Evolutionary conservation across 2,797 vertebrate genomes (phyloP).

Genomic region (Columba guinea): DNA sequence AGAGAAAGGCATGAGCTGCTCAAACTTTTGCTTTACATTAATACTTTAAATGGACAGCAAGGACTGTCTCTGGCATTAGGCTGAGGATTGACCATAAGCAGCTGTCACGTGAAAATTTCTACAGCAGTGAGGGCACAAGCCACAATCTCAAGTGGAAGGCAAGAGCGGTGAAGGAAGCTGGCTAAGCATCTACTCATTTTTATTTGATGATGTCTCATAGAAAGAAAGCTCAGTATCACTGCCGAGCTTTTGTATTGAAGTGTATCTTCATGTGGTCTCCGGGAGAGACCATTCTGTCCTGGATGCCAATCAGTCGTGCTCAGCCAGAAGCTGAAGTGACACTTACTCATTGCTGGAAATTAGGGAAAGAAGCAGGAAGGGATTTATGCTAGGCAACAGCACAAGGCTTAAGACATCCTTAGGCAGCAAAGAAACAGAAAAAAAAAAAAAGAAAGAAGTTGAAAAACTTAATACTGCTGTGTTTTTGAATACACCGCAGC

Average conservation of each 20-base stretch:
- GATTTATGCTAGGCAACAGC: slow-evolving; percentile 16
- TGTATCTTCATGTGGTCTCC: neutral
- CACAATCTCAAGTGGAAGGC: neutral
- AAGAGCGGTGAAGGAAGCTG: neutral
- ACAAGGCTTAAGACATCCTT: neutral
- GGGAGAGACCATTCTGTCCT: slow-evolving; percentile 16
- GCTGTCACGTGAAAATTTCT: neutral
- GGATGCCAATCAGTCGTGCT: slow-evolving; percentile 20
- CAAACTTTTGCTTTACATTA: neutral
- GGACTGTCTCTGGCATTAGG: neutral
- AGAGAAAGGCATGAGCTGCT: neutral
- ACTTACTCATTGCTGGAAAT: slow-evolving; percentile 37
- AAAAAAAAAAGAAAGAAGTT: neutral
- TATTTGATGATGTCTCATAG: neutral
- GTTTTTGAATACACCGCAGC: neutral
- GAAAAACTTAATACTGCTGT: neutral
- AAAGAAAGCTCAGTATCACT: neutral
- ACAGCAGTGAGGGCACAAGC: neutral
- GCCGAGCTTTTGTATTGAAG: neutral
- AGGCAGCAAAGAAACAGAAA: neutral
- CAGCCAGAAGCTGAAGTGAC: slow-evolving; percentile 42
- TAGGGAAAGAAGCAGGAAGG: neutral
- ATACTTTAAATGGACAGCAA: neutral
- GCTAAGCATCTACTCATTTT: slow-evolving; percentile 3
- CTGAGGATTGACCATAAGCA: neutral